Conservation (phyloP, 1,140 invertebrate species). For the Drosophila lowei region DNA sequence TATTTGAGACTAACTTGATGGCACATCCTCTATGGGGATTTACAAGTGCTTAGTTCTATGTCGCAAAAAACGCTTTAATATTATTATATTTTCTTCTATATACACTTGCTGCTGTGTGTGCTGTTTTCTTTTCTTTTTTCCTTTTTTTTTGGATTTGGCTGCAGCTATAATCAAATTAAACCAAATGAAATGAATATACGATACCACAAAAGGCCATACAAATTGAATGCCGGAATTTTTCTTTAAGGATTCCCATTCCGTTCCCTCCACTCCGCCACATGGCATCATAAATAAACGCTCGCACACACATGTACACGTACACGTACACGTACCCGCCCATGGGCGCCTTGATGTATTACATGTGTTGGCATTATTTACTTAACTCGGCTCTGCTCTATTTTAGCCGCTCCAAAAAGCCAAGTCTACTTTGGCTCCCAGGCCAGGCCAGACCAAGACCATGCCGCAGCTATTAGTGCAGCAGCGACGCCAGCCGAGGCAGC, state of each 20-base stretch:
- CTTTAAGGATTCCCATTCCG: constrained; percentile 29
- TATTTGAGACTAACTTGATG: constrained; percentile 80
- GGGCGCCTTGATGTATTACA: constrained; percentile 70
- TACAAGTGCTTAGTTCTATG: constrained; percentile 82
- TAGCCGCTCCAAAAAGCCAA: constrained; percentile 78
- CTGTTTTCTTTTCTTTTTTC: constrained; percentile 42
- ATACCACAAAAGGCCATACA: constrained; percentile 29
- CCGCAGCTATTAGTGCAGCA: constrained; percentile 73
- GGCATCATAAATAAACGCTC: constrained; percentile 58
- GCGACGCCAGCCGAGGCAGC: constrained; percentile 26
- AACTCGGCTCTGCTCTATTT: constrained; percentile 75
- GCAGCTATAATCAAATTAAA: constrained; percentile 49
- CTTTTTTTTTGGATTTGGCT: constrained; percentile 51
- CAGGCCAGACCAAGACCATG: constrained; percentile 3
- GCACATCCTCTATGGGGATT: constrained; percentile 81
- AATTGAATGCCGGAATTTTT: constrained; percentile 49
- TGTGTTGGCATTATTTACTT: constrained; percentile 81
- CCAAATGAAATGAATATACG: constrained; percentile 69
- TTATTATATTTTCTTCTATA: constrained; percentile 81
- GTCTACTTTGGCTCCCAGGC: constrained; percentile 55
- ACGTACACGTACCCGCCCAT: constrained; percentile 22
- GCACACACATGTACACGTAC: constrained; percentile 14
- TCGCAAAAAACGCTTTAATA: constrained; percentile 81
- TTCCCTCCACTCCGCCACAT: constrained; percentile 23
- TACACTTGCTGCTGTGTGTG: constrained; percentile 47